Percentiles rank a stretch among this genome's conserved stretches.
phyloP scores from a whole-genome alignment of 2,888 invertebrate genomes.

The Clunio marinus region DNA sequence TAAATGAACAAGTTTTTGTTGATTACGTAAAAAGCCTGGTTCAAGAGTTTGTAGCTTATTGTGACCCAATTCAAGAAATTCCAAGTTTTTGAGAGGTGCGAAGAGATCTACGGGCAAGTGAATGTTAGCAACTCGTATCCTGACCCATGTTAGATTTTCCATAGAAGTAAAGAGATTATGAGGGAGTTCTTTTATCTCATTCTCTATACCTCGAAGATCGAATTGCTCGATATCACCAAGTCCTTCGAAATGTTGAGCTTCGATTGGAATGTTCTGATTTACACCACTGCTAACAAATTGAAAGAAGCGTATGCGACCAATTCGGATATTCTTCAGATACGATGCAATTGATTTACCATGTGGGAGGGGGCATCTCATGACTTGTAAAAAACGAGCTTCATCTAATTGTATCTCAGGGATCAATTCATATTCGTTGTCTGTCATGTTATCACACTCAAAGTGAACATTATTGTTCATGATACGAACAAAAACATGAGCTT shows the following conservation, averaged over 20 bases:
- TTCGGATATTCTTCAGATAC: conserved; percentile 48
- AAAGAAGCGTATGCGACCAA: conserved; percentile 49
- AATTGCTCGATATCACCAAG: conserved; percentile 56
- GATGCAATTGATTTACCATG: conserved; percentile 51
- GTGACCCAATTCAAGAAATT: conserved; percentile 61
- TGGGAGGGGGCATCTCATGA: conserved; percentile 49
- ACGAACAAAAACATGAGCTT: conserved; percentile 47
- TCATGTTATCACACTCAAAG: conserved; percentile 47
- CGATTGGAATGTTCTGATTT: conserved; percentile 52
- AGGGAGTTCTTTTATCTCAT: conserved; percentile 59
- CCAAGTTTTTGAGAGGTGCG: conserved; percentile 55
- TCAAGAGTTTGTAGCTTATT: conserved; percentile 63
- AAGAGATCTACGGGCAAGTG: conserved; percentile 58
- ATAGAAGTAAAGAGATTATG: conserved; percentile 60
- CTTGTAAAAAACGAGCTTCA: conserved; percentile 45
- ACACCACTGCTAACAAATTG: conserved; percentile 55
- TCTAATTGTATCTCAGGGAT: conserved; percentile 48
- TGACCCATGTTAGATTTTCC: conserved; percentile 60
- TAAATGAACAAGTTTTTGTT: conserved; percentile 58
- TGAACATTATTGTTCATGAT: conserved; percentile 46
- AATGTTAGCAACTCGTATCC: conserved; percentile 60
- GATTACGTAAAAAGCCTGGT: conserved; percentile 59
- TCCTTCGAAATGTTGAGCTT: conserved; percentile 57
- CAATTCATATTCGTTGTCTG: conserved; percentile 45
- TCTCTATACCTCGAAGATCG: conserved; percentile 61